Conservation (phyloP, 2,113 vertebrate genomes). For the Proteles cristata region DNA sequence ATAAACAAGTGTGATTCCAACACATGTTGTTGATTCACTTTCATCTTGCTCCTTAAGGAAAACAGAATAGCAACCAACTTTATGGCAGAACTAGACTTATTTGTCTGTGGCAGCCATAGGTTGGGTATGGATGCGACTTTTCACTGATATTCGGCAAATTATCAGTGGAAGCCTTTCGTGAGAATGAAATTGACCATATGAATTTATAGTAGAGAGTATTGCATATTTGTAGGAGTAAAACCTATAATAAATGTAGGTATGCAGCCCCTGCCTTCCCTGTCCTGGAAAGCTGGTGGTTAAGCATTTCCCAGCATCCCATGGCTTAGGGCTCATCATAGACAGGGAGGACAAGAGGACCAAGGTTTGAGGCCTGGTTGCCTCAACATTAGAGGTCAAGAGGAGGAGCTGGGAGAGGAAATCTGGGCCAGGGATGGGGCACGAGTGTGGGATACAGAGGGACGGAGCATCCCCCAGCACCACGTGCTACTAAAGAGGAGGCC, state of each 20-base stretch:
- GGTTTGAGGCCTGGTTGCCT: neutral
- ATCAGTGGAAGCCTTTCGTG: neutral
- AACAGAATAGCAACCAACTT: neutral
- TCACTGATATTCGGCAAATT: neutral
- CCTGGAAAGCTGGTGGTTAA: neutral
- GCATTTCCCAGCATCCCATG: neutral
- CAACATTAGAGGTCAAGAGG: neutral
- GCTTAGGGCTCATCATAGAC: neutral
- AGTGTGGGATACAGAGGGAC: rapidly evolving
- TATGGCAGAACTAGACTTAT: neutral
- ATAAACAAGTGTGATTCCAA: neutral
- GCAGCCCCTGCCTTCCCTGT: too few relatives aligned
- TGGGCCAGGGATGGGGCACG: neutral
- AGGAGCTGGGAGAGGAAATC: neutral
- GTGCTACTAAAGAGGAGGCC: neutral
- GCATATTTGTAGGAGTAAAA: neutral
- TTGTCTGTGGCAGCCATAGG: neutral
- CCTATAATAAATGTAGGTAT: neutral
- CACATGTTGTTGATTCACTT: neutral
- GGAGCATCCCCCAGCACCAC: neutral
- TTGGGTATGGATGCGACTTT: neutral
- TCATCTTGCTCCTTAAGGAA: neutral
- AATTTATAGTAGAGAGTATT: neutral
- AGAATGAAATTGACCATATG: neutral
- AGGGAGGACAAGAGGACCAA: neutral